Conservation (phyloP, 2,797 vertebrate genomes). For the Labroides dimidiatus region DNA sequence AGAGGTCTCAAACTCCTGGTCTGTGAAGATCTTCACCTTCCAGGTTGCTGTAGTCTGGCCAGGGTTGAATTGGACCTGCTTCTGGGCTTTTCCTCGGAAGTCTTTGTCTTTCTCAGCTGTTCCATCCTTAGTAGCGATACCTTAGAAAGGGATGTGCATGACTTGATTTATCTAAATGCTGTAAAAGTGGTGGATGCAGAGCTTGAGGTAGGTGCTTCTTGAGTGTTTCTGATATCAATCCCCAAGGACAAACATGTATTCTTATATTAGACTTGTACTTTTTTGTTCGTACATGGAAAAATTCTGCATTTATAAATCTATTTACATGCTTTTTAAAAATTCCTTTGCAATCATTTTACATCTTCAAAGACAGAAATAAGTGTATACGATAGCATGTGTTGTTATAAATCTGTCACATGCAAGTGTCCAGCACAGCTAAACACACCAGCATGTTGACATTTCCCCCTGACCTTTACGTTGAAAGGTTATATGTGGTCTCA, state of each 20-base stretch:
- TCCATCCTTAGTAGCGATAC: conserved; percentile 88
- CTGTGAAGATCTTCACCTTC: conserved; percentile 89
- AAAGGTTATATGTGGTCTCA: conserved; percentile 40
- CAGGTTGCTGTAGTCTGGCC: conserved; percentile 88
- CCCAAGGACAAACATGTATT: too few species aligned
- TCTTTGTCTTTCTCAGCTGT: conserved; percentile 90
- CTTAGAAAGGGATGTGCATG: conserved; percentile 58
- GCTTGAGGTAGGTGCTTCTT: background rate
- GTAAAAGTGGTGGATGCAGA: background rate
- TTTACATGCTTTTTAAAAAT: background rate
- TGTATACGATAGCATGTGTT: background rate
- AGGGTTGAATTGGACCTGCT: conserved; percentile 90
- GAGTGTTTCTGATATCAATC: background rate
- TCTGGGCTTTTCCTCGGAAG: conserved; percentile 88
- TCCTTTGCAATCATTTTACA: conserved; percentile 17
- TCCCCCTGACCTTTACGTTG: conserved; percentile 47
- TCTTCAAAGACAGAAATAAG: conserved; percentile 22
- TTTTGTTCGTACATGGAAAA: background rate
- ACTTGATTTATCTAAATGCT: background rate
- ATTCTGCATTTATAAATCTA: background rate
- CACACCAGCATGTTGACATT: conserved; percentile 37
- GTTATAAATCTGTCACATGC: conserved; percentile 18
- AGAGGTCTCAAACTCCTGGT: conserved; percentile 88
- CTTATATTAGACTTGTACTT: background rate
- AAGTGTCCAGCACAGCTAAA: conserved; percentile 19